Evolutionary conservation across 2,888 invertebrate species (phyloP), one percentile per base, ranked within the genome.

Genomic region (Cerceris rybyensis): DNA sequence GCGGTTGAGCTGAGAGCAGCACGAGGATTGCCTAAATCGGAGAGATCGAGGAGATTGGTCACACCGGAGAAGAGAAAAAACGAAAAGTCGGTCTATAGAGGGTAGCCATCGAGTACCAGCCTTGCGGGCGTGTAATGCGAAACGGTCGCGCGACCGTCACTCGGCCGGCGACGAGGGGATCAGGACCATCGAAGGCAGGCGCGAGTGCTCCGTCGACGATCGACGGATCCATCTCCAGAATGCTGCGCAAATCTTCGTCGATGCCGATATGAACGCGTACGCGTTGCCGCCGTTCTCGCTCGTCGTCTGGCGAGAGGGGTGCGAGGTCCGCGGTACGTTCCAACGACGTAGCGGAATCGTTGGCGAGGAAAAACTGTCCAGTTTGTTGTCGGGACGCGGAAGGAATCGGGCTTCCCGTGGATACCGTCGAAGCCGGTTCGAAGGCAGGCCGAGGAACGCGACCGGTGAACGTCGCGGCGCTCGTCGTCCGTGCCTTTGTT

Each of bases 201-300:
- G 87, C 74, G 41, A 88, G 88, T 42, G 82, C 88, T 14, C 90
- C 90, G 90, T 94, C 94, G 63, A 94, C 93, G 89, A 94, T 94
- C 83, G 94, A 94, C 17, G 94, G 94, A 90, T 94, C 94, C 94
- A 94, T 94, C 88, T 94, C 94, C 65, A 95, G 92, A 75, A 94
- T 94, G 94, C 94, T 94, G 89, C 93, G 93, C 68, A 95, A 90
- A 89, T 94, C 94, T 78, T 94, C 94, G 88, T 94, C 94, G 83
- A 94, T 94, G 14, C 94, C 94, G 80, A 94, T 93, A 57, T 93
- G 93, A 7, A 94, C 93, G 57, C 93, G 92, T 55, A 94, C 93
- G 71, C 93, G 93, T 80, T 89, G 88, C 59, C 80, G 76, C 49
- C 42, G 61, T 7, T 69, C 42, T 49, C 55, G 58, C n/a, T 14